phyloP scores from a whole-genome alignment of 1,140 invertebrate species.

The Brachionus sp. region DNA sequence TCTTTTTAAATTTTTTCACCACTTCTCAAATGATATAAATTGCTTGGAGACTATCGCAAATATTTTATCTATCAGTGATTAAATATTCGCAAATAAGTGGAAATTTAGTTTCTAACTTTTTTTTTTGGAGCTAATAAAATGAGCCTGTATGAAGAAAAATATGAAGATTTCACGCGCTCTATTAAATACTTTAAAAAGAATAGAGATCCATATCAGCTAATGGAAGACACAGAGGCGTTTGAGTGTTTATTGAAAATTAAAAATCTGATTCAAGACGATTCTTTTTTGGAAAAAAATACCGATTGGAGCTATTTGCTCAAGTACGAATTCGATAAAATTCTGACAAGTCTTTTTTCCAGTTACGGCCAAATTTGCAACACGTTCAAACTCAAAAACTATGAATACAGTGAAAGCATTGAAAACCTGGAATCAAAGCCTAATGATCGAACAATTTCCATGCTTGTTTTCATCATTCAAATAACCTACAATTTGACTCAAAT shows the following conservation, averaged over 20 bases:
- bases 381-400: neutral
- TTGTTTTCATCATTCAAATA: neutral
- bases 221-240: neutral
- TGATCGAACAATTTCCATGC: neutral
- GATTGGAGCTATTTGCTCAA: neutral
- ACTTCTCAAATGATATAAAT: neutral
- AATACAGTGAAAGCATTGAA: neutral
- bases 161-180: neutral
- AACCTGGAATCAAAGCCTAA: neutral
- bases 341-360: neutral
- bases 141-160: conserved; percentile 2
- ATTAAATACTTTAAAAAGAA: conserved; percentile 6
- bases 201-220: neutral
- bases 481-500: neutral
- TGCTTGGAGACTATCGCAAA: neutral
- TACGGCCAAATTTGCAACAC: neutral
- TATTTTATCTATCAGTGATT: neutral
- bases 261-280: neutral
- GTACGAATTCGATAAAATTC: neutral
- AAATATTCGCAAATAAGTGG: neutral
- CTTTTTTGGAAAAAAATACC: conserved; percentile 10
- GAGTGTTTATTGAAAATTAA: neutral
- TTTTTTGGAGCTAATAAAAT: neutral
- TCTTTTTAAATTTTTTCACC: neutral
- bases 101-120: neutral